A percentile compares a stretch with the other conserved stretches of the same genome.
These are phyloP conservation scores for Epinotia bilunana DNA, from an alignment of 2,888 invertebrate genomes.

Conservation along the genomic window DNA sequence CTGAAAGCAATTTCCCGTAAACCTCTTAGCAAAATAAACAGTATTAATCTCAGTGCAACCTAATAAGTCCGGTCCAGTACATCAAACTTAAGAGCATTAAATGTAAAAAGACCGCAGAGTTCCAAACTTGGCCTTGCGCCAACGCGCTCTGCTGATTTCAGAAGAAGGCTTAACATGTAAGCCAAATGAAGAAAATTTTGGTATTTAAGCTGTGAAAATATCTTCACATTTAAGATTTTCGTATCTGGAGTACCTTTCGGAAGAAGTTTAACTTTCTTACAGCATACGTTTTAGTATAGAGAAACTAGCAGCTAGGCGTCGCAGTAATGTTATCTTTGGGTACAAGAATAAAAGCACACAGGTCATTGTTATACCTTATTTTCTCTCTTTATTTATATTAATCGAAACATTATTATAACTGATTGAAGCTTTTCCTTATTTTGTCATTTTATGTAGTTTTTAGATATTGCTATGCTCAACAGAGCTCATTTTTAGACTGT, in stretches of 20 bases:
- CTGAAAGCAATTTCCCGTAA: conserved; percentile 68
- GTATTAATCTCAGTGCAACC: conserved; percentile 67
- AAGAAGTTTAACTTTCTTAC: background rate
- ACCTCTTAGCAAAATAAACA: conserved; percentile 75
- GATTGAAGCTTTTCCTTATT: too few species aligned
- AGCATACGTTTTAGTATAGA: too few species aligned
- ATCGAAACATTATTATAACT: too few species aligned
- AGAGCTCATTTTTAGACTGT: too few species aligned
- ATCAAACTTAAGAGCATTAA: conserved; percentile 80
- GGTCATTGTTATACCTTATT: too few species aligned
- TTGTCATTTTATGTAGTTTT: too few species aligned
- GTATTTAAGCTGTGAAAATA: conserved; percentile 40
- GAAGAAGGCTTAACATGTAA: conserved; percentile 51
- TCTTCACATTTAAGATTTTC: conserved; percentile 5
- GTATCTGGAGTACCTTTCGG: background rate
- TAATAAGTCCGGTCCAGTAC: conserved; percentile 70
- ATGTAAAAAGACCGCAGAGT: conserved; percentile 68
- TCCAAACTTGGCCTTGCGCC: conserved; percentile 67
- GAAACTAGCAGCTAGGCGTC: too few species aligned
- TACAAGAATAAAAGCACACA: too few species aligned
- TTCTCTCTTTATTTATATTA: too few species aligned
- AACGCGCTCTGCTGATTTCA: conserved; percentile 59
- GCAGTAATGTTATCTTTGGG: too few species aligned
- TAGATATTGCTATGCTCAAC: too few species aligned
- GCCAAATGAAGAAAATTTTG: conserved; percentile 56